Percentiles rank a stretch among this genome's conserved stretches.
These are phyloP conservation scores for Incurvaria masculella DNA, from an alignment of 2,888 invertebrate species.

Conservation along the genomic window DNA sequence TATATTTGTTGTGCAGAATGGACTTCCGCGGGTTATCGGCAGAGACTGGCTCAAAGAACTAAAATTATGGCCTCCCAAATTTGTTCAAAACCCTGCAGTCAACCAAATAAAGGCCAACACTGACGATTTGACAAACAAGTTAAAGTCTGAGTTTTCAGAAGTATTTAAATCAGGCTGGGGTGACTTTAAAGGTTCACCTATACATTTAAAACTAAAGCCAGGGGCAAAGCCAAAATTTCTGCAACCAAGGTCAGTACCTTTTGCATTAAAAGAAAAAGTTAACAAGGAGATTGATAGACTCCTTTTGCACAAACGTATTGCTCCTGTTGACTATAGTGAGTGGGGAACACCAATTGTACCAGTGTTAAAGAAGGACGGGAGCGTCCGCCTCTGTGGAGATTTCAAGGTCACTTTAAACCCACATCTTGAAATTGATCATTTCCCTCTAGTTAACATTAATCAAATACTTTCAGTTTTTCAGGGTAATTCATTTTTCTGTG, in stretches of 20 bases:
- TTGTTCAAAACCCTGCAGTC: too few relatives aligned
- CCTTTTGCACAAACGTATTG: neutral
- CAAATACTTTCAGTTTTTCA: too few relatives aligned
- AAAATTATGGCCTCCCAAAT: neutral
- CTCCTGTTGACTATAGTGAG: neutral
- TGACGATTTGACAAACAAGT: too few relatives aligned
- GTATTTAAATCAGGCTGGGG: conserved; percentile 1
- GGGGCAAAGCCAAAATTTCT: neutral
- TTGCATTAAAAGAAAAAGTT: neutral
- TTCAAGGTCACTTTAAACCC: conserved; percentile 3
- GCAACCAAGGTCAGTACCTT: neutral
- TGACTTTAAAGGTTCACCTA: neutral
- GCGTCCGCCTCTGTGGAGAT: neutral
- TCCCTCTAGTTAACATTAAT: neutral
- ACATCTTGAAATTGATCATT: neutral
- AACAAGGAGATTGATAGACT: neutral
- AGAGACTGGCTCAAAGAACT: neutral
- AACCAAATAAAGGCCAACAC: too few relatives aligned
- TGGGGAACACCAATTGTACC: conserved; percentile 2
- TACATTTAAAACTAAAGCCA: neutral
- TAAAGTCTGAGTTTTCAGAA: too few relatives aligned
- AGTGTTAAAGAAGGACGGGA: neutral
- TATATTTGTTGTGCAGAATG: neutral
- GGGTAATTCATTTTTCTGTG: too few relatives aligned
- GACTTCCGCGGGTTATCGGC: neutral